Base-by-base conservation (phyloP, 2,888 invertebrate species). In the Diaperis boleti region DNA sequence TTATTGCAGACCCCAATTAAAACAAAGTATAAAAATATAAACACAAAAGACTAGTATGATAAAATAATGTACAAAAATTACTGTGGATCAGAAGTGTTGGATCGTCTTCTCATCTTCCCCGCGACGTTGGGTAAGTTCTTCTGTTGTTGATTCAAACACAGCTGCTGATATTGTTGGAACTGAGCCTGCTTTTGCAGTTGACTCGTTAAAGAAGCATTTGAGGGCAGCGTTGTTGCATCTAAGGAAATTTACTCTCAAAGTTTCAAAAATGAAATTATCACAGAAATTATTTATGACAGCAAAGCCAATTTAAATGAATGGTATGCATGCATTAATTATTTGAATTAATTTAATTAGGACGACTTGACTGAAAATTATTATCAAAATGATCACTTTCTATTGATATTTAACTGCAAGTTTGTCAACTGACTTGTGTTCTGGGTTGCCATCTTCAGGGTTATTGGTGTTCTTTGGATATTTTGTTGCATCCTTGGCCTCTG, bases 371-470 rank as follows among this genome's bases (percentile, higher is more conserved):
- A 22, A 59, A 49, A n/a, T n/a, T n/a, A n/a, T n/a, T n/a, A 31
- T 33, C 4, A 29, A 49, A 44, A 18, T 50, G 26, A 65, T 74
- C 70, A 76, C 69, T 75, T 72, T 67, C 71, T 73, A 73, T 79
- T 76, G 69, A 79, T 69, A 73, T 78, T 75, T 70, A 80, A 77
- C 67, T 79, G 77, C 70, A 80, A 75, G 76, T 79, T 79, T 70
- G 75, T 78, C 68, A 81, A 81, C 81, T 82, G 81, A 81, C 81
- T 82, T 81, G 82, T 69, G 69, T 78, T 79, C 35, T 78, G 74
- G 17, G 75, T 74, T 10, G 81, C 78, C 79, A 82, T 81, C 73
- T 81, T 81, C 73, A 82, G 78, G 20, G 81, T 79, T 33, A 81
- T 79, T 39, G 78, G 81, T 60, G 80, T 77, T 69, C 80, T 74